Base-by-base conservation (phyloP, 2,797 vertebrate species). In the Coregonus suidteri region DNA sequence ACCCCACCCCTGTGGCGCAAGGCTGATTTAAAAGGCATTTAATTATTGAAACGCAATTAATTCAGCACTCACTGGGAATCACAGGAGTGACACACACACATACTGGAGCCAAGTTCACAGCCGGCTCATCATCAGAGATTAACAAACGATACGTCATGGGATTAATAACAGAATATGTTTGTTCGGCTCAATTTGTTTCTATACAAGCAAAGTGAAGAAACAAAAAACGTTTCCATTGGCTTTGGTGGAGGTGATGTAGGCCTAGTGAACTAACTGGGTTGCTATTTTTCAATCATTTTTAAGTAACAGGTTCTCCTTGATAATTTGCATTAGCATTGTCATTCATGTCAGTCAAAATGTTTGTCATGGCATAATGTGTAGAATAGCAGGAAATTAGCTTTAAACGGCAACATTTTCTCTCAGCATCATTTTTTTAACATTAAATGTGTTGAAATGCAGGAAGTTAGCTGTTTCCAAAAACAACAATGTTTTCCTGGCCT, bases 11-110 rank as follows among this genome's bases (percentile, higher is more conserved):
- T 86, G 86, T 78, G 81, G 79, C 84, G 51, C 78, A 65, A 74
- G 81, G 82, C 79, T 85, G 86, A 86, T 89, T 90, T 88, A 75
- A 87, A 85, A 89, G 83, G 85, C 85, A 88, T 90, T 91, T 90
- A 90, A 91, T 93, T 91, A 91, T 88, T 92, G 86, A 91, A 90
- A 91, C 84, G 82, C 88, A 89, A 91, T 91, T 91, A 92, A 87
- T 47, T 47, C 2, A 47, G 41, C 41, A 47, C 41, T 11, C 41
- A 47, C 41, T 47, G 41, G 41, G 41, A 47, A 11, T 11, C 41
- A 47, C 6, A 41, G 7, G 41, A 47, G 41, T 11, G 41, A 47
- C 41, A 47, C 41, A 47, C 41, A 47, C 41, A 47, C 41, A 47
- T 9, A 3, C 37, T 6, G 6, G 6, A 41, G 37, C 9, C 41